Evolutionary conservation across 2,888 invertebrate species (phyloP), one percentile per base, ranked within the genome.

Genomic region (Lasioglossum zephyrum): DNA sequence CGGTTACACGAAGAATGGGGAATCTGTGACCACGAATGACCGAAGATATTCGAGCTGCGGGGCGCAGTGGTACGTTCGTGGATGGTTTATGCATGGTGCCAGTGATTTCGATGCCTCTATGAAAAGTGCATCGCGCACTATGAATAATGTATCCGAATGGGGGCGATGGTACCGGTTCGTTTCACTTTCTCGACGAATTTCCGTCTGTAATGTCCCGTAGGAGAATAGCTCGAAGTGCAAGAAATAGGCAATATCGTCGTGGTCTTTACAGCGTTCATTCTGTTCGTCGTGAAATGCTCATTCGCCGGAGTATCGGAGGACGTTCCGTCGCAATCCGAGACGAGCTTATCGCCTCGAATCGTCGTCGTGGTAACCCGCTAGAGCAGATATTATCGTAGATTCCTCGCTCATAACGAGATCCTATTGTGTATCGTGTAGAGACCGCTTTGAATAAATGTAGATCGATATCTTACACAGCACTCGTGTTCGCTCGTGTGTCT

Each of bases 391-490:
- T 73, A 74, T 84, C 77, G 49, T 60, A 63, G 74, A 72, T 84
- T 72, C 72, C 49, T 70, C 63, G 78, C 44, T 66, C 78, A 66
- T 78, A 75, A 83, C 78, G 63, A 1, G 41, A n/a, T 8, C n/a
- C 31, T 53, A 83, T 76, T 76, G 73, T 47, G 73, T 66, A 77
- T 81, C 73, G 31, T 22, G 16, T 63, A 57, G 63, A 79, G 44
- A 70, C 73, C 47, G 80, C 74, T 82, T 60, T 75, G 87, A 87
- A 86, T 83, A 79, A 87, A 87, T 87, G 87, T 84, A 79, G 74
- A 87, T 84, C 81, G 57, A 79, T 83, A 81, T 81, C 83, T 79
- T 3, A 26, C n/a, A 22, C 36, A 22, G 53, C 18, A 41, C 13
- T 66, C 26, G n/a, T n/a, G 18, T 4, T 69, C 6, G 26, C 26